Percentiles rank a stretch among this genome's conserved stretches.
Conservation (phyloP, 1,140 invertebrate genomes). For the Bombus superbus region DNA sequence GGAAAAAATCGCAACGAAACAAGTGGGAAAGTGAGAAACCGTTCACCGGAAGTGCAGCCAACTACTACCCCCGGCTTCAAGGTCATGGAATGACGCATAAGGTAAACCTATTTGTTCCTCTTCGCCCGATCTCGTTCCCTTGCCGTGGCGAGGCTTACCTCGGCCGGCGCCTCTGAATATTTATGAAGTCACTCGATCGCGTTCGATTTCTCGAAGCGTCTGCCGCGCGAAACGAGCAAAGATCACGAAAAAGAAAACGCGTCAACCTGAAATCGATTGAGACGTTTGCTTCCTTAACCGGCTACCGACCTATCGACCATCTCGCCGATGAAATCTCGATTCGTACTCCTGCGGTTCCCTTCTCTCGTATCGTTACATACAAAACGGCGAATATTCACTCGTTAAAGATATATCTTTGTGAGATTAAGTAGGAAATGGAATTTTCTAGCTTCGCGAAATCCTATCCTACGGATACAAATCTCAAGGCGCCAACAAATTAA, state of each 20-base stretch:
- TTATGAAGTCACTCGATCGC: constrained; percentile 47
- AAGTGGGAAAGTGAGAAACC: constrained; percentile 57
- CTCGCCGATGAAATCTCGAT: constrained; percentile 43
- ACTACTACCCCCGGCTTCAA: constrained; percentile 57
- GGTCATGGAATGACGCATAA: constrained; percentile 80
- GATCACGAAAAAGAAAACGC: constrained; percentile 22
- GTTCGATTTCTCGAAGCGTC: background rate
- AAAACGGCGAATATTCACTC: background rate
- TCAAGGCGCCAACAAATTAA: background rate
- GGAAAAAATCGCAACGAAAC: background rate
- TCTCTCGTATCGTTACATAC: background rate
- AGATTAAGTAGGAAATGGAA: background rate
- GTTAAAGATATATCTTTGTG: background rate
- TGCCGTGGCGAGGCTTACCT: background rate
- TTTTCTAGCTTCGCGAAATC: background rate
- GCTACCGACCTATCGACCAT: background rate
- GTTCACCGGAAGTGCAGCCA: constrained; percentile 45
- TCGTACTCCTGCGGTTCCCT: constrained; percentile 45
- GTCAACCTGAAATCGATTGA: constrained; percentile 25
- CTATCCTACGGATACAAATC: background rate
- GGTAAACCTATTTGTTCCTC: constrained; percentile 71
- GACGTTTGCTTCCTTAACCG: constrained; percentile 14
- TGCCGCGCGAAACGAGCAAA: constrained; percentile 4
- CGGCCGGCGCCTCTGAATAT: constrained; percentile 56
- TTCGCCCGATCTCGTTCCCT: background rate